Base-by-base conservation (phyloP, 2,797 vertebrate species). In the Semaprochilodus insignis region DNA sequence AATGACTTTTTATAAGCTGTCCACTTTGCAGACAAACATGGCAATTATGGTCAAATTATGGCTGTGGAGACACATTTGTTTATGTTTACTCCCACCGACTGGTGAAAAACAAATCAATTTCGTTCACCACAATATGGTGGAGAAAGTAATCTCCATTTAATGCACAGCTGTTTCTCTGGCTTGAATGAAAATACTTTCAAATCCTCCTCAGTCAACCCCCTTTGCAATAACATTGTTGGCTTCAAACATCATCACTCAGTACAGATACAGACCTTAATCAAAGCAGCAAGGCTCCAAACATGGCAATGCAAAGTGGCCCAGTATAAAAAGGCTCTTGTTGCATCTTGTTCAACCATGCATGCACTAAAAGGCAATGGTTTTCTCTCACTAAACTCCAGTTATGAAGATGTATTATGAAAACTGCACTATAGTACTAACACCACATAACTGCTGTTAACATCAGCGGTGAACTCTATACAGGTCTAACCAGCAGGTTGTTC, bases 41-140 rank as follows among this genome's bases (percentile, higher is more conserved):
- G 34, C 34, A 75, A 75, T 60, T 75, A 75, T 54, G 34, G 73
- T 40, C 55, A 75, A 75, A 75, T 75, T 60, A 75, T 44, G 31
- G 40, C 55, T 21, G 31, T 16, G n/a, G 73, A n/a, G 19, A 23
- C 25, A 55, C 36, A 75, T 75, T 60, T 75, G 73, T 48, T 75
- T 75, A 62, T 48, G 57, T 75, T 75, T 75, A 62, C 36, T 44
- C 74, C 57, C 57, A 62, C 55, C 15, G 23, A 62, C 57, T 62
- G 34, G 8, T 75, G 74, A 75, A 57, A 62, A 57, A 75, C 36
- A 44, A 57, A 75, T 62, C 14, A 7, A 75, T 75, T 75, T 48
- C 21, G 2, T 60, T 75, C 6, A 27, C 21, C 34, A 75, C 62
- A 75, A 62, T 19, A 48, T 75, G 74, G 55, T 62, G 57, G 34